A percentile compares a stretch with the other conserved stretches of the same genome.
Evolutionary conservation across 2,888 invertebrate genomes (phyloP).

Genomic region (Hydrotaea cyrtoneurina): DNA sequence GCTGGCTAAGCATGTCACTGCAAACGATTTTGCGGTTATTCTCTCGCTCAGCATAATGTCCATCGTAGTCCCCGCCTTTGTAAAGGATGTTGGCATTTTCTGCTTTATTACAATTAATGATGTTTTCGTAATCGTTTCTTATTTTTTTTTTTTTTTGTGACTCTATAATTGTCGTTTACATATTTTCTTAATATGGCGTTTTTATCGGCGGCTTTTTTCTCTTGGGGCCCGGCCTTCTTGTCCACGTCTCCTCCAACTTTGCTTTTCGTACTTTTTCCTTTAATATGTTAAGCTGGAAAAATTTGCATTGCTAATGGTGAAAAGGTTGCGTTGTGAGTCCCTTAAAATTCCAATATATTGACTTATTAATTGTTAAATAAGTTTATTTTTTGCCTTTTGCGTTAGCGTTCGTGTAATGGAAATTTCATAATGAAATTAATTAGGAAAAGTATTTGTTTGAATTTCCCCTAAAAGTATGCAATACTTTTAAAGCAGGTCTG

Average conservation of each 20-base stretch:
- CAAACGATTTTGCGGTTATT: constrained; percentile 49
- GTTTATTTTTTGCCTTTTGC: constrained; percentile 44
- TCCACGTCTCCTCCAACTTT: background rate
- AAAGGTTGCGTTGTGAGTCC: background rate
- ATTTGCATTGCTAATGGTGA: constrained; percentile 64
- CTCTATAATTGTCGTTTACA: constrained; percentile 61
- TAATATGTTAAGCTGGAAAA: constrained; percentile 18
- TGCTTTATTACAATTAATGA: constrained; percentile 55
- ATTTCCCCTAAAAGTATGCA: constrained; percentile 5
- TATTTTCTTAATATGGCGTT: constrained; percentile 57
- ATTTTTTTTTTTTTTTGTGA: constrained; percentile 33
- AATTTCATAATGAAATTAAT: constrained; percentile 24
- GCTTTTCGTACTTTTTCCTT: background rate
- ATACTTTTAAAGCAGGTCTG: background rate
- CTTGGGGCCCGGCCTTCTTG: background rate
- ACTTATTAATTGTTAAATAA: constrained; percentile 61
- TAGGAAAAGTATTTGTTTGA: background rate
- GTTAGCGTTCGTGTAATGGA: background rate
- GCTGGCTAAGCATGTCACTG: constrained; percentile 3
- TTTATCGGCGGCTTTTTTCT: background rate
- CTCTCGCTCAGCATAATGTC: background rate
- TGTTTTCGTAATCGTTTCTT: constrained; percentile 46
- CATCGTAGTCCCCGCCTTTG: background rate
- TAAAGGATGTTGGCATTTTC: constrained; percentile 21
- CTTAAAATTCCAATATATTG: constrained; percentile 45